Base-by-base conservation (phyloP, 2,888 invertebrate genomes). In the Campoletis raptor region DNA sequence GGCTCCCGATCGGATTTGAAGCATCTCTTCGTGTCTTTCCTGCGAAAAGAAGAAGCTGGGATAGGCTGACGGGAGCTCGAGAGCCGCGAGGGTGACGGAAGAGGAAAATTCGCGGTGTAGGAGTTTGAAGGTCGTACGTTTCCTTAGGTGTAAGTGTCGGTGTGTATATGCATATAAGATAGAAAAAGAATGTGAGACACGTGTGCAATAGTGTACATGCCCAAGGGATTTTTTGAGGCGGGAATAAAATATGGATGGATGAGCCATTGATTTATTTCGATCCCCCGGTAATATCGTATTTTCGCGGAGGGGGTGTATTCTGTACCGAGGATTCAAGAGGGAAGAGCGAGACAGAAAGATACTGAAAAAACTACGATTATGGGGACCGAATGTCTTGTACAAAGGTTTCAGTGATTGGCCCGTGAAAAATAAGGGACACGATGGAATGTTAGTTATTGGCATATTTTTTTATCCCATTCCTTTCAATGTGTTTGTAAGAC, bases 171-270 rank as follows among this genome's bases (percentile, higher is more conserved):
- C 52, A 52, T 12, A 77, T 48, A 21, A 37, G 72, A 12, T 45
- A 81, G 77, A 45, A 40, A 57, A 57, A 74, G 83, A 72, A 45
- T 64, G 72, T 79, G 48, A 66, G 81, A 45, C 86, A 87, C 86
- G 87, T 87, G 85, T 85, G 83, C 74, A 61, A 79, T 54, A 83
- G 77, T 78, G 80, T 73, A 82, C 74, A 83, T 85, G 85, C 74
- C 70, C 83, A 83, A 77, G 87, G 86, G 88, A 89, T 91, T 90
- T 91, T 89, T 88, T 85, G 85, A 70, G 87, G 66, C 74, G 76
- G 89, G 93, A 92, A 94, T 93, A 93, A 94, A 94, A 94, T 93
- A 92, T 92, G 92, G 93, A 94, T 94, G 92, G 93, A 94, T 94
- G 94, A 94, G 93, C 93, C 91, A 92, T 92, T 92, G 93, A 94